Conservation (phyloP, 2,888 invertebrate species). For the Psylliodes chrysocephalus region DNA sequence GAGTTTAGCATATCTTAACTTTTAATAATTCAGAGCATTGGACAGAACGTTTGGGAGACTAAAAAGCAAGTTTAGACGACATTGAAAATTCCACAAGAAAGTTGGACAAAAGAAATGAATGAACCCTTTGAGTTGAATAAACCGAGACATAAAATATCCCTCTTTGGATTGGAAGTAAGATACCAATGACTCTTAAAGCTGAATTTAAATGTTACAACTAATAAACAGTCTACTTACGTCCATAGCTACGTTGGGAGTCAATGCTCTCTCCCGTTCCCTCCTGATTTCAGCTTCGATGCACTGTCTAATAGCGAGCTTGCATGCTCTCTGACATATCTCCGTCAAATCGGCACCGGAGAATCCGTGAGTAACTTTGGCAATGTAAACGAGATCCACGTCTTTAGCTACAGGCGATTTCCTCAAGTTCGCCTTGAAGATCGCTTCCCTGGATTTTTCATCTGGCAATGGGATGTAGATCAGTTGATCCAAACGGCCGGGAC, state of each 20-base stretch:
- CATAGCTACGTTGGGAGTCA: conserved; percentile 79
- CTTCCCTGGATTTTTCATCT: conserved; percentile 96
- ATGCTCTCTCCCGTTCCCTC: conserved; percentile 86
- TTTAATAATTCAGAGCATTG: too few species aligned
- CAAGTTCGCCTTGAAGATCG: conserved; percentile 94
- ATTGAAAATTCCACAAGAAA: too few species aligned
- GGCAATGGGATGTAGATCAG: conserved; percentile 99
- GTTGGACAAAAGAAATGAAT: too few species aligned
- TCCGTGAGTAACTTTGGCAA: conserved; percentile 91
- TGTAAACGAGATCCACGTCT: conserved; percentile 91
- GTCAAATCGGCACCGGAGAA: conserved; percentile 99
- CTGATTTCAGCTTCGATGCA: conserved; percentile 96
- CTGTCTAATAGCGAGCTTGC: conserved; percentile 98
- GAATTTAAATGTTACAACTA: neutral
- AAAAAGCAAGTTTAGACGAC: too few species aligned
- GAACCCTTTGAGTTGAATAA: too few species aligned
- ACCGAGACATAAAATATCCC: too few species aligned
- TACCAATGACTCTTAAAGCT: neutral
- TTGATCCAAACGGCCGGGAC: conserved; percentile 98
- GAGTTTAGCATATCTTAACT: too few species aligned
- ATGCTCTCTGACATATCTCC: conserved; percentile 99
- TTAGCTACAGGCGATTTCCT: conserved; percentile 96
- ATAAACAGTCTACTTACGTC: conserved; percentile 79
- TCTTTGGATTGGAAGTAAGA: too few species aligned
- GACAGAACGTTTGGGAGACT: too few species aligned